Percentiles rank a stretch among this genome's conserved stretches.
Evolutionary conservation across 1,140 invertebrate species (phyloP).

Genomic region (Polypedilum vanderplanki): DNA sequence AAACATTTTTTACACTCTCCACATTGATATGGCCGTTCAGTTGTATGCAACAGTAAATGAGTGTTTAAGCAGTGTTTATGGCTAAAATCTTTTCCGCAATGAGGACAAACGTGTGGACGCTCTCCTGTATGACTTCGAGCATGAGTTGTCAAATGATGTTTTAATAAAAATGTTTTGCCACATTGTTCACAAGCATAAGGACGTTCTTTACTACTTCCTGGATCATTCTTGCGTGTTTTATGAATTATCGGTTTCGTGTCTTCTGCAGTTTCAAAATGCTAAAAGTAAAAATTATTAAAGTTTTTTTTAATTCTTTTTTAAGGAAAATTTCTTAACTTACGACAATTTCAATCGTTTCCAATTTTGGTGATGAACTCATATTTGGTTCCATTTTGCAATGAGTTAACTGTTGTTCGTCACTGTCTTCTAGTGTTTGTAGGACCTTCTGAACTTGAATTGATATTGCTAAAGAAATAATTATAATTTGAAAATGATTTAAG

Average conservation of each 20-base stretch:
- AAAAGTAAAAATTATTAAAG: neutral
- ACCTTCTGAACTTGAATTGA: slow-evolving; percentile 45
- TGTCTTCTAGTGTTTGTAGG: slow-evolving; percentile 44
- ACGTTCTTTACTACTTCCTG: slow-evolving; percentile 50
- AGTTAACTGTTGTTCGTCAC: slow-evolving; percentile 41
- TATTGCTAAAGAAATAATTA: slow-evolving; percentile 38
- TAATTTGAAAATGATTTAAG: neutral
- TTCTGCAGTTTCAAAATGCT: slow-evolving; percentile 10
- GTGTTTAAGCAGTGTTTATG: slow-evolving; percentile 55
- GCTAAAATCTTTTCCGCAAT: slow-evolving; percentile 55
- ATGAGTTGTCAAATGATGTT: slow-evolving; percentile 74
- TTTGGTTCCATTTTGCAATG: slow-evolving; percentile 40
- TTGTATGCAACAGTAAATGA: slow-evolving; percentile 51
- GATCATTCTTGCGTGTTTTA: slow-evolving; percentile 11
- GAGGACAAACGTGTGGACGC: slow-evolving; percentile 53
- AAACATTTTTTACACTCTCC: slow-evolving; percentile 81
- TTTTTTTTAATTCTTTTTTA: too few relatives aligned
- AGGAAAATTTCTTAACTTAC: neutral
- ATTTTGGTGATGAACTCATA: slow-evolving; percentile 44
- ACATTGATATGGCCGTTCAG: slow-evolving; percentile 67
- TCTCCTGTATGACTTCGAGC: slow-evolving; percentile 70
- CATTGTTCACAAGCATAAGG: slow-evolving; percentile 74
- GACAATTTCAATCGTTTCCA: slow-evolving; percentile 41
- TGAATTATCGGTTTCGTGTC: slow-evolving; percentile 1
- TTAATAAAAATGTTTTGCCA: slow-evolving; percentile 73